Evolutionary conservation across 2,888 invertebrate species (phyloP), one percentile per base, ranked within the genome.

Genomic region (Scaptodrosophila latifasciaeformis): DNA sequence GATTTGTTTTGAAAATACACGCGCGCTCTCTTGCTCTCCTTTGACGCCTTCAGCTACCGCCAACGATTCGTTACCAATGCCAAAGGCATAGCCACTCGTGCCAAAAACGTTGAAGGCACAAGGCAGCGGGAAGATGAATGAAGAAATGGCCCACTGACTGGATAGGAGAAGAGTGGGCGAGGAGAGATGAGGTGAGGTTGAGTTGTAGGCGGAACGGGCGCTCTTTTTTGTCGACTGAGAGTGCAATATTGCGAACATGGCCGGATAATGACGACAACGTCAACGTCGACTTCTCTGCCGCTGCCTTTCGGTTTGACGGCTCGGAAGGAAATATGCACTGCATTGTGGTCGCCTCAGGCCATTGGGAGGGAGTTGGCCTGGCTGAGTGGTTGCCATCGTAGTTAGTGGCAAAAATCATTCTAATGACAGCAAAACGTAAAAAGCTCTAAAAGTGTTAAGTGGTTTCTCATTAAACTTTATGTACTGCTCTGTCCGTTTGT

Each of bases 1-100:
- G 86, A 86, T 86, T 86, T 87, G 86, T 86, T 87, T 86, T 77
- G 85, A 84, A 85, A 86, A 86, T 84, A 85, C 85, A 84, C 82
- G 82, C 82, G 84, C 72, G 75, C 66, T 7, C 34, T 7, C 34
- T 72, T 68, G 67, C 79, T 60, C 66, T 64, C 59, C 63, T 68
- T 60, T 42, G 62, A 68, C 66, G 77, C 78, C 74, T 71, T 59
- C 67, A 64, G n/a, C n/a, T n/a, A n/a, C n/a, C n/a, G n/a, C 61
- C 70, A 59, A 74, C 57, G n/a, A n/a, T n/a, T n/a, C n/a, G n/a
- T n/a, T n/a, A n/a, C n/a, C n/a, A n/a, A n/a, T n/a, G n/a, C n/a
- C n/a, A n/a, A n/a, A n/a, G n/a, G n/a, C n/a, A n/a, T n/a, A n/a
- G n/a, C n/a, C n/a, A n/a, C n/a, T n/a, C n/a, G n/a, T n/a, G n/a